Base-by-base conservation (phyloP, 1,140 invertebrate species). In the Lethrus apterus region DNA sequence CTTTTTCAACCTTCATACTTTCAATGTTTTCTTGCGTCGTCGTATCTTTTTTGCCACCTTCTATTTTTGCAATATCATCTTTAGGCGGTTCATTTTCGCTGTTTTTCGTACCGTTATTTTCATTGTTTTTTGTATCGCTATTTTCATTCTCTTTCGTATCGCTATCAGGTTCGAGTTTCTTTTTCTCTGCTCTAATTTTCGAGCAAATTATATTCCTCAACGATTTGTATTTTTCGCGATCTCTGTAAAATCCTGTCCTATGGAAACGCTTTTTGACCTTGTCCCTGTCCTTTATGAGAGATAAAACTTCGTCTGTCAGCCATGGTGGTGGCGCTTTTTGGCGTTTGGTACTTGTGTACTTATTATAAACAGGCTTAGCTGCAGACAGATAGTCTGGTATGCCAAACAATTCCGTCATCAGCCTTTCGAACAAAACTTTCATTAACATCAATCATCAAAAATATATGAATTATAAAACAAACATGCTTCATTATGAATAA, bases 81-180 rank as follows among this genome's bases (percentile, higher is more conserved):
- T 34, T 10, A 17, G 10, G 10, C 14, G 4, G 4, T 3, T 34
- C 19, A 9, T n/a, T 5, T 14, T 5, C 1, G 10, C 14, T 18
- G 10, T 3, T 14, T 34, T 20, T 21, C 14, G n/a, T 7, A 38
- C n/a, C n/a, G n/a, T 3, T 23, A 18, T 19, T 36, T 20, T 8
- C 19, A 38, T 8, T n/a, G 14, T 9, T 9, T 21, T 23, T 1
- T 10, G 35, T 1, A 3, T 21, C 35, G n/a, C 3, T 23, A 18
- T 19, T 36, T 20, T 8, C 19, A 38, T 8, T n/a, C n/a, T 9
- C 10, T 21, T 23, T 1, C 5, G 35, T 1, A 3, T 21, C 35
- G n/a, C n/a, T n/a, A n/a, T n/a, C n/a, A n/a, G n/a, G n/a, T 38
- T 38, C 35, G 3, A 38, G 13, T 19, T 38, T 38, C 20, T 38